Evolutionary conservation across 30 jellyfish, hydroid and myxozoan genomes (phyloP).

Genomic region (Catostylus mosaicus): DNA sequence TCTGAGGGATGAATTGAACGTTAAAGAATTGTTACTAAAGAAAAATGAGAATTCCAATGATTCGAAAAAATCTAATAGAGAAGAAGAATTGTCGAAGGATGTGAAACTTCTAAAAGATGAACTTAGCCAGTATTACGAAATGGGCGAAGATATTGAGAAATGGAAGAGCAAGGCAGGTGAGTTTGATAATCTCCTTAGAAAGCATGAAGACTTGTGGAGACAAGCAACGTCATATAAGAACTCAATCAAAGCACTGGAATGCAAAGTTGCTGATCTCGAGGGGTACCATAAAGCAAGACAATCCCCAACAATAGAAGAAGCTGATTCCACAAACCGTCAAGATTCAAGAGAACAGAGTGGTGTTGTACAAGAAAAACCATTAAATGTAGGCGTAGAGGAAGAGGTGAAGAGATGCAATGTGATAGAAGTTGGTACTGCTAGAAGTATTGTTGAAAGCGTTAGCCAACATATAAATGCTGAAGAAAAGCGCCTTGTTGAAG

Average conservation of each 20-base stretch:
- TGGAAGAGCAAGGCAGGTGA: conserved; percentile 15
- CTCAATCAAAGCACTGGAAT: conserved; percentile 14
- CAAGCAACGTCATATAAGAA: conserved; percentile 11
- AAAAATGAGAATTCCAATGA: conserved; percentile 1
- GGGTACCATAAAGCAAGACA: conserved; percentile 10
- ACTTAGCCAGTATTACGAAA: conserved; percentile 12
- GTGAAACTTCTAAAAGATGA: conserved; percentile 12
- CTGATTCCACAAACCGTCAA: background rate
- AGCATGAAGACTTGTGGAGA: background rate
- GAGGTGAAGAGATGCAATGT: background rate
- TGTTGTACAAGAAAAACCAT: background rate
- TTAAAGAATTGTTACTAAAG: conserved; percentile 11
- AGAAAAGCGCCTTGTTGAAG: conserved; percentile 28
- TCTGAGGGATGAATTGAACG: conserved; percentile 55
- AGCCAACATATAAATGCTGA: background rate
- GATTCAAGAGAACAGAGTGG: background rate
- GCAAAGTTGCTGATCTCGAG: background rate
- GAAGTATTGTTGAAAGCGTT: background rate
- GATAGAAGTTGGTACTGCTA: background rate
- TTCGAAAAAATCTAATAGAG: background rate
- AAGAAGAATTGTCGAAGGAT: background rate
- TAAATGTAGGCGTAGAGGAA: background rate
- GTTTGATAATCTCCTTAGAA: background rate
- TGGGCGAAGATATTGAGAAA: conserved; percentile 18
- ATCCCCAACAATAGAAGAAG: conserved; percentile 4